Percentiles rank a stretch among this genome's conserved stretches.
phyloP scores from a whole-genome alignment of 2,113 vertebrate species.

The Cinclus cinclus region DNA sequence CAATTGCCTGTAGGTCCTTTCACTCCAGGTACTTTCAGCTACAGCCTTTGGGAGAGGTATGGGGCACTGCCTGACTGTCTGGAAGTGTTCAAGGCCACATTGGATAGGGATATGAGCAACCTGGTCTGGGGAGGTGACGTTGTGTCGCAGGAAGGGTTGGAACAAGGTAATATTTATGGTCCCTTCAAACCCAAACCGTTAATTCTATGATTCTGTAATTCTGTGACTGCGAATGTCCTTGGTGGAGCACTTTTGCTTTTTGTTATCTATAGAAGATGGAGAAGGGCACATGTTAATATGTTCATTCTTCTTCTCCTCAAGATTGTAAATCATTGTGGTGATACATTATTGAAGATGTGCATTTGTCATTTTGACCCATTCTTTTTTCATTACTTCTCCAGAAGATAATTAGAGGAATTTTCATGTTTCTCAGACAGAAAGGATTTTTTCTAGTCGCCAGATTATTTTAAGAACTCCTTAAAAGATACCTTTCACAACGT shows the following conservation, averaged over 20 bases:
- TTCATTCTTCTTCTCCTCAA: not conserved
- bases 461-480: not conserved
- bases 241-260: not conserved
- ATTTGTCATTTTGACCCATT: not conserved
- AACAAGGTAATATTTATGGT: not conserved
- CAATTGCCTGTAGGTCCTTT: not conserved
- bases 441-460: not conserved
- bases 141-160: rapidly evolving
- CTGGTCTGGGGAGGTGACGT: not conserved
- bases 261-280: not conserved
- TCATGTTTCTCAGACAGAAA: not conserved
- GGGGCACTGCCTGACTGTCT: not conserved
- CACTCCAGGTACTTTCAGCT: not conserved
- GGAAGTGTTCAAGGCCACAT: not conserved
- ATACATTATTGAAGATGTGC: not conserved
- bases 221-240: not conserved
- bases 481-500: not conserved
- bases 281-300: not conserved
- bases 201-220: not conserved
- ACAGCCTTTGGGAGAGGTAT: not conserved
- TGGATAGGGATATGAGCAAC: not conserved
- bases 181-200: not conserved
- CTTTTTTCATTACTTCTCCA: not conserved
- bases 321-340: not conserved
- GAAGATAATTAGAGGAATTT: not conserved